Evolutionary conservation across 2,113 vertebrate species (phyloP).

Genomic region (Nettapus auritus): DNA sequence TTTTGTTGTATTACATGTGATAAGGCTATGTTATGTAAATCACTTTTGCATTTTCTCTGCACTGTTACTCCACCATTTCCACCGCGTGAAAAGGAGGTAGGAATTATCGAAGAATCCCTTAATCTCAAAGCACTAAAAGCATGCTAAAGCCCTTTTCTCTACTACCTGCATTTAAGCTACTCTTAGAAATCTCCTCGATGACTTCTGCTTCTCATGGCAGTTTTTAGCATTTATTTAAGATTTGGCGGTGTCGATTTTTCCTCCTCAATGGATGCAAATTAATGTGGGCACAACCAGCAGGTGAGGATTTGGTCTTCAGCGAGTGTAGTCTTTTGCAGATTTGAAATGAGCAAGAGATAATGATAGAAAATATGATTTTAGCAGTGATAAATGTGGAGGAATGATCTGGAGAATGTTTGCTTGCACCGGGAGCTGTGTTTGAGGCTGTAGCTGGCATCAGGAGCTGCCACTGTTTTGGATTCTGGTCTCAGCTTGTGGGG

Average conservation of each 20-base stretch:
- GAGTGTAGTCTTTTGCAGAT: not conserved
- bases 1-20: not conserved
- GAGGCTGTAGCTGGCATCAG: not conserved
- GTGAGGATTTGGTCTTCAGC: not conserved
- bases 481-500: not conserved
- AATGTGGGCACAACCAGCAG: not conserved
- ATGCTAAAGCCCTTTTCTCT: not conserved
- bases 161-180: not conserved
- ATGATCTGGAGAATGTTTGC: not conserved
- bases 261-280: rapidly evolving
- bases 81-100: rapidly evolving
- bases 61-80: rapidly evolving
- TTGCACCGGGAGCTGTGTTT: not conserved
- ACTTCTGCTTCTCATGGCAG: not conserved
- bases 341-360: not conserved
- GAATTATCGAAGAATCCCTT: not conserved
- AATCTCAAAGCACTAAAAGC: not conserved
- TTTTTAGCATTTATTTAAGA: not conserved
- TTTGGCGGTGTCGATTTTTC: not conserved
- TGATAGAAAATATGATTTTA: not conserved
- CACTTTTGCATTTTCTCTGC: not conserved
- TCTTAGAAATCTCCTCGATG: not conserved
- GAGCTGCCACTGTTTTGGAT: not conserved
- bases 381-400: not conserved
- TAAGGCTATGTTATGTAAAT: not conserved